A percentile compares a stretch with the other conserved stretches of the same genome.
Evolutionary conservation across 2,888 invertebrate genomes (phyloP).

Genomic region (Caradrina kadenii): DNA sequence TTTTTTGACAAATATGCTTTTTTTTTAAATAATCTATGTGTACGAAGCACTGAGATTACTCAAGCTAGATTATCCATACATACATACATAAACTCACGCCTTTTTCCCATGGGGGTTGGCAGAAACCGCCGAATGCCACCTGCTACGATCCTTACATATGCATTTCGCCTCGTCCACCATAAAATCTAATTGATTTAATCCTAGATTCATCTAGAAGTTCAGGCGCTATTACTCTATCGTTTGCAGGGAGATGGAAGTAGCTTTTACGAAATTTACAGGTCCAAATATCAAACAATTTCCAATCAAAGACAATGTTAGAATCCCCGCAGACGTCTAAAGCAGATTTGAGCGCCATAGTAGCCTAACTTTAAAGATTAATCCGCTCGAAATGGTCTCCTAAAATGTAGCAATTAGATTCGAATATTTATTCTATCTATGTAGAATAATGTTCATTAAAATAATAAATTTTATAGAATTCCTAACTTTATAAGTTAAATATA

Average conservation of each 20-base stretch:
- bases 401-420: slow-evolving; percentile 17
- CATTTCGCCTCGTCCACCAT: no score
- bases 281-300: slow-evolving; percentile 29
- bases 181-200: background rate
- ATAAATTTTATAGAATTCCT: slow-evolving; percentile 17
- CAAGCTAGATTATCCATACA: background rate
- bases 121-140: no score
- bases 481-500: background rate
- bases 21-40: background rate
- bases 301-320: slow-evolving; percentile 31
- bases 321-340: slow-evolving; percentile 3
- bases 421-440: slow-evolving; percentile 22
- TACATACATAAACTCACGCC: no score
- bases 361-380: slow-evolving; percentile 36
- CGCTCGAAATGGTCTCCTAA: slow-evolving; percentile 6
- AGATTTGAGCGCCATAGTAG: background rate
- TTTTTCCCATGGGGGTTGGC: no score
- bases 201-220: background rate
- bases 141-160: no score
- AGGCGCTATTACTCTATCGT: background rate
- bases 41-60: background rate
- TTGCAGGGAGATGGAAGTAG: background rate
- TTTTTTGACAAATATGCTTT: background rate
- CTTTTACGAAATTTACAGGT: background rate
- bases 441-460: slow-evolving; percentile 29